Evolutionary conservation across 2,888 invertebrate genomes (phyloP).

Genomic region (Cylloceria caligata): DNA sequence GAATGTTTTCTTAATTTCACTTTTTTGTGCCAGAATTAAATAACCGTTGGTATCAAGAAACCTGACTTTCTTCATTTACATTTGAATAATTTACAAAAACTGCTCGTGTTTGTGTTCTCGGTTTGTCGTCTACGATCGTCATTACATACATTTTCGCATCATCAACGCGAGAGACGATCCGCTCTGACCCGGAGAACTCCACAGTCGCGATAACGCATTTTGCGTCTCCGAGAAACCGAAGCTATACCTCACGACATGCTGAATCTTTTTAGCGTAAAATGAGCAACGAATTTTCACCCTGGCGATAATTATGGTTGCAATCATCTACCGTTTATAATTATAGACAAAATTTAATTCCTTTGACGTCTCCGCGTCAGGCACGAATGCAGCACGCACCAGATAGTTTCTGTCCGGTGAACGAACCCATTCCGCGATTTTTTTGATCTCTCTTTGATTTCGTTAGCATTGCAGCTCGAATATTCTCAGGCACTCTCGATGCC

Average conservation of each 20-base stretch:
- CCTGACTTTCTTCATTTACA: constrained; percentile 12
- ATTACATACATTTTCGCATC: background rate
- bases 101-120: background rate
- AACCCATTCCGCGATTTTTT: constrained; percentile 30
- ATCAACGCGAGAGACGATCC: no score
- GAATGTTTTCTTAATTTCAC: background rate
- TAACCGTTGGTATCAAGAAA: constrained; percentile 12
- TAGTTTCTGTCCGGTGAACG: background rate
- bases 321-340: constrained; percentile 10
- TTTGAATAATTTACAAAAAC: constrained; percentile 36
- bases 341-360: constrained; percentile 36
- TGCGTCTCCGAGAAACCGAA: background rate
- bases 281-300: constrained; percentile 16
- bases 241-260: background rate
- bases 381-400: constrained; percentile 12
- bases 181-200: background rate
- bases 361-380: constrained; percentile 29
- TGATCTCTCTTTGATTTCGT: constrained; percentile 66
- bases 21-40: background rate
- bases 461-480: constrained; percentile 13
- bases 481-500: constrained; percentile 37
- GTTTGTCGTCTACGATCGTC: background rate
- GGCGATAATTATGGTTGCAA: constrained; percentile 27
- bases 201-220: background rate
- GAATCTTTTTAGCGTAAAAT: background rate